Evolutionary conservation across 2,888 invertebrate species (phyloP), one percentile per base, ranked within the genome.

Genomic region (Furcula furcula): DNA sequence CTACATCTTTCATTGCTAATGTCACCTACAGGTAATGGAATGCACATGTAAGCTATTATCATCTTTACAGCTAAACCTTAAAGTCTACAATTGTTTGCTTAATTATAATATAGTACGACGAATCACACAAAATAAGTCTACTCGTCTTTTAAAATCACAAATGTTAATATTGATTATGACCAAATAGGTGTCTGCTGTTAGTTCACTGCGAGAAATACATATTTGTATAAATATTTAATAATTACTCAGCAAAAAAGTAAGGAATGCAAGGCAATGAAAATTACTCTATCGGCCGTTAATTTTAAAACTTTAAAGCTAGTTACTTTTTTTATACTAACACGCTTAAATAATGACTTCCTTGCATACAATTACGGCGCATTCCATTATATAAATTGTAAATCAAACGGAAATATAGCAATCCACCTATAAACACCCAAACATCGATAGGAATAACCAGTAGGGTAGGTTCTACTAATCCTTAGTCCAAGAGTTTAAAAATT

Each of bases 91-190:
- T 42, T 7, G 20, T 27, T 2, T 26, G 16, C 1, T 19, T 15
- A 6, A 11, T 26, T 29, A 1, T 14, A 12, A 7, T 7, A 14
- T 14, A 14, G n/a, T 7, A 9, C 4, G n/a, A 11, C 2, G 13
- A n/a, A n/a, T 14, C 11, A n/a, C 14, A 25, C 7, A 20, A 4
- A 19, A n/a, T 5, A 7, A 4, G 21, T 21, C 10, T 1, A 11
- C 9, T 13, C 13, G 7, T 26, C 26, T 5, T 7, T n/a, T 7
- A 7, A 26, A 26, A 14, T 26, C 13, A 4, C 9, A 14, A 26
- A n/a, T 13, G n/a, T 38, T 15, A 40, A 50, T 50, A 38, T 54
- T 47, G 15, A 26, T 11, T 31, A 11, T 23, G 11, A 31, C 11
- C 26, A 15, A 23, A 3, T 34, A 18, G 11, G 14, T 21, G 6